Conservation (phyloP, 2,113 vertebrate species). For the Zapornia atra region DNA sequence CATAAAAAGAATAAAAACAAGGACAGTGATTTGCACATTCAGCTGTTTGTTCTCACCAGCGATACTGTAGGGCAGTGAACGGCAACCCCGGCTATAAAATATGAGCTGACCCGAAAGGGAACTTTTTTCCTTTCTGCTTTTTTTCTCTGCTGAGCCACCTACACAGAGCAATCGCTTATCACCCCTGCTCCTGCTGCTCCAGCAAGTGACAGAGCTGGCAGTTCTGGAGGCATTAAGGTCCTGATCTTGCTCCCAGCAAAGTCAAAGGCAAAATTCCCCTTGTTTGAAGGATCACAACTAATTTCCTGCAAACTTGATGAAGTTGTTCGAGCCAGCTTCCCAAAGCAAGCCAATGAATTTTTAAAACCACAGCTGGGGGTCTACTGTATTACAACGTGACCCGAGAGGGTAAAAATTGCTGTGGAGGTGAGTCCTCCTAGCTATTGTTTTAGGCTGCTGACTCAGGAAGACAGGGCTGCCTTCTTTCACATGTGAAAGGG, state of each 20-base stretch:
- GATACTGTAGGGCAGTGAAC: neutral
- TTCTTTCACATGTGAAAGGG: conserved; percentile 40
- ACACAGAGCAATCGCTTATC: neutral
- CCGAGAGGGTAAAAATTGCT: conserved; percentile 35
- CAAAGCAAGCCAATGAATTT: conserved; percentile 52
- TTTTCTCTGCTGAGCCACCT: neutral
- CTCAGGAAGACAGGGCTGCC: conserved; percentile 27
- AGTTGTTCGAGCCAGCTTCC: neutral
- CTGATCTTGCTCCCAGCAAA: conserved; percentile 39
- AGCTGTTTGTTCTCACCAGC: neutral
- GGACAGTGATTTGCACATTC: neutral
- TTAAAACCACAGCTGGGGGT: conserved; percentile 11
- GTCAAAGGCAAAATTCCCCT: conserved; percentile 44
- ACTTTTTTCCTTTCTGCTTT: neutral
- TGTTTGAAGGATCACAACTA: conserved; percentile 10
- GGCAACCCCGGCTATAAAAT: neutral
- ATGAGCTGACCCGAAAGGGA: neutral
- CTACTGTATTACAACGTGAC: conserved; percentile 9
- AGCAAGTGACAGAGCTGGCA: neutral
- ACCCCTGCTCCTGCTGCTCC: neutral
- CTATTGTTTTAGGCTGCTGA: conserved; percentile 53
- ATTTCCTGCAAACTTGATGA: conserved; percentile 5
- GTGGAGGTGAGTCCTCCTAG: neutral
- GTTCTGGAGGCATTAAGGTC: conserved; percentile 6
- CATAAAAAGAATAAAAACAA: neutral